Percentiles rank a stretch among this genome's conserved stretches.
Evolutionary conservation across 2,888 invertebrate species (phyloP).

Genomic region (Hirtodrosophila alboralis): DNA sequence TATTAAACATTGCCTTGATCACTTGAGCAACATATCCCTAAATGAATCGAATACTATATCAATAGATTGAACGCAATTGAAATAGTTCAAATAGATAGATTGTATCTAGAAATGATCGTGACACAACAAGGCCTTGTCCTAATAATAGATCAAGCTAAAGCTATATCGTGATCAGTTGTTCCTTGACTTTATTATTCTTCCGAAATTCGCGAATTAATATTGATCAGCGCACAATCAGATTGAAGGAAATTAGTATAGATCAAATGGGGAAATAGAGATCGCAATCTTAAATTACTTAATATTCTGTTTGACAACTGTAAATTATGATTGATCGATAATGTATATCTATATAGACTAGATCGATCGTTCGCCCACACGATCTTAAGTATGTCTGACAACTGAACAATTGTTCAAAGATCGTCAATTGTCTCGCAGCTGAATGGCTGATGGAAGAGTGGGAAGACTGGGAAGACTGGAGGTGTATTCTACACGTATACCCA

Average conservation of each 20-base stretch:
- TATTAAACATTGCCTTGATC: constrained; percentile 2
- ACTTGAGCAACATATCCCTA: constrained; percentile 2
- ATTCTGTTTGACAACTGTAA: constrained; percentile 43
- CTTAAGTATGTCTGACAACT: constrained; percentile 9
- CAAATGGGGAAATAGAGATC: neutral
- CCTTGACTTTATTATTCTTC: too few species aligned
- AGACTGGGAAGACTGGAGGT: too few species aligned
- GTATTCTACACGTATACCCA: too few species aligned
- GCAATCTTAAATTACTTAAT: constrained; percentile 10
- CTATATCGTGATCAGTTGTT: too few species aligned
- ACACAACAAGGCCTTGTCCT: too few species aligned
- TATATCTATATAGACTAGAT: constrained; percentile 15
- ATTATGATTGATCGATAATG: constrained; percentile 49
- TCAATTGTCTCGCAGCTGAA: constrained; percentile 2
- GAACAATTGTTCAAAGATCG: constrained; percentile 33
- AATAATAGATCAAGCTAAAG: neutral
- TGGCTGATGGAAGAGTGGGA: too few species aligned
- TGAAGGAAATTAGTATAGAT: too few species aligned
- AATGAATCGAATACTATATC: too few species aligned
- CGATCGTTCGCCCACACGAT: constrained; percentile 34
- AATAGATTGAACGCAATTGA: constrained; percentile 12
- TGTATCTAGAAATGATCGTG: too few species aligned
- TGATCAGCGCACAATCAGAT: too few species aligned
- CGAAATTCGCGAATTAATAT: too few species aligned
- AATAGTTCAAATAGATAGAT: constrained; percentile 1